Base-by-base conservation (phyloP, 2,888 invertebrate species). In the Automeris io region DNA sequence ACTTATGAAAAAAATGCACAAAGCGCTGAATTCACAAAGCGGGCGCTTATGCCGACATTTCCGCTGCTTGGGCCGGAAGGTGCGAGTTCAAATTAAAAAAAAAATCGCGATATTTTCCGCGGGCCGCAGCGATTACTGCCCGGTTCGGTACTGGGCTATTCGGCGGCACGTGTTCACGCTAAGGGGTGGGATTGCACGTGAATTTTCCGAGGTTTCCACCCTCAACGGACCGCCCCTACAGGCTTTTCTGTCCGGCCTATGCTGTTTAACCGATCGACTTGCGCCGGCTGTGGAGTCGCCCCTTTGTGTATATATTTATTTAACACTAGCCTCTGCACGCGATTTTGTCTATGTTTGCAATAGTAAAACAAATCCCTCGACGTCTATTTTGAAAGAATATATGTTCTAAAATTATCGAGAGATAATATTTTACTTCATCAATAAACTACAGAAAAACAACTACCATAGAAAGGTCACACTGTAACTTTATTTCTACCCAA, bases 231-330 rank as follows among this genome's bases (percentile, higher is more conserved):
- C 86, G 86, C 86, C 86, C 85, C 86, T 85, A 80, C 85, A 85
- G 85, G 86, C 86, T 85, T 86, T 86, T 86, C 86, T 85, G 85
- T 83, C 83, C 85, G 77, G 86, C 86, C 86, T 86, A 85, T 83
- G 80, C 82, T 77, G 83, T 82, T 85, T 79, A 81, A 83, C 79
- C 70, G 80, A 85, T 83, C 76, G 81, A 65, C 70, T 78, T 67
- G 43, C 42, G 68, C 60, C 49, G 48, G 49, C 45, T 24, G 49
- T 74, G 60, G 85, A 86, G 82, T 68, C 61, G 72, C 46, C 33
- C 41, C 40, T 47, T 41, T 32, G 39, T 25, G 9, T 29, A 29
- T 29, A 29, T 29, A 29, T 29, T 29, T 29, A 29, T 29, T 29
- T 29, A 16, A 29, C 29, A 16, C 16, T 29, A n/a, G n/a, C n/a